These are phyloP conservation scores for Micropoecilia bifurca DNA, from an alignment of 2,797 vertebrate species.

Conservation along the genomic window DNA sequence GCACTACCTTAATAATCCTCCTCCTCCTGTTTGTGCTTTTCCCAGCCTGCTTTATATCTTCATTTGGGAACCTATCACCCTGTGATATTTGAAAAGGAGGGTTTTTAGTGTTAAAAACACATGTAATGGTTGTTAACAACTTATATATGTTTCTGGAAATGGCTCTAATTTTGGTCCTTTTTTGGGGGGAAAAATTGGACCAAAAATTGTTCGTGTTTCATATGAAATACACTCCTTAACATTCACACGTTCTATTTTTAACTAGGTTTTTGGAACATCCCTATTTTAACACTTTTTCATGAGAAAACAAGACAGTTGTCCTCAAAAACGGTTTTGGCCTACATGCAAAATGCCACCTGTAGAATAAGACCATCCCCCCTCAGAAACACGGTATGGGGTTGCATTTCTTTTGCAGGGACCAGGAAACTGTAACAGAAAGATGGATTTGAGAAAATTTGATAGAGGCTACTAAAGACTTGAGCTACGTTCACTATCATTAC, in stretches of 20 bases:
- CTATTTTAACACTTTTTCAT: neutral
- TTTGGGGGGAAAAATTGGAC: neutral
- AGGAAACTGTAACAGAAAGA: neutral
- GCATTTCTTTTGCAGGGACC: neutral
- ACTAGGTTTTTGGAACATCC: neutral
- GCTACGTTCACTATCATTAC: neutral
- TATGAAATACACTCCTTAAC: slow-evolving; percentile 6
- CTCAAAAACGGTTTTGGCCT: neutral
- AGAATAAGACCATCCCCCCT: neutral
- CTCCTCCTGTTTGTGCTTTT: slow-evolving; percentile 28
- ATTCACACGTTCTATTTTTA: neutral
- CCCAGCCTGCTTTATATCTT: slow-evolving; percentile 34
- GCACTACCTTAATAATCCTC: slow-evolving; percentile 49
- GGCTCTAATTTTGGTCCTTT: slow-evolving; percentile 12
- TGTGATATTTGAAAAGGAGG: slow-evolving; percentile 24
- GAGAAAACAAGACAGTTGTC: neutral
- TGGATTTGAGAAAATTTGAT: neutral
- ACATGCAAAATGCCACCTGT: neutral
- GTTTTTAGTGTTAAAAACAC: slow-evolving; percentile 43
- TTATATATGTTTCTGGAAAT: slow-evolving; percentile 20
- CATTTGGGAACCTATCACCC: slow-evolving; percentile 42
- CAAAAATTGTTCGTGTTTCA: slow-evolving; percentile 8
- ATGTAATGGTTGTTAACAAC: slow-evolving; percentile 15
- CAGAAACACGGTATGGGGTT: neutral
- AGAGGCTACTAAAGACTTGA: neutral